Evolutionary conservation across 2,113 vertebrate species (phyloP).

Genomic region (Micronycteris hirsuta): DNA sequence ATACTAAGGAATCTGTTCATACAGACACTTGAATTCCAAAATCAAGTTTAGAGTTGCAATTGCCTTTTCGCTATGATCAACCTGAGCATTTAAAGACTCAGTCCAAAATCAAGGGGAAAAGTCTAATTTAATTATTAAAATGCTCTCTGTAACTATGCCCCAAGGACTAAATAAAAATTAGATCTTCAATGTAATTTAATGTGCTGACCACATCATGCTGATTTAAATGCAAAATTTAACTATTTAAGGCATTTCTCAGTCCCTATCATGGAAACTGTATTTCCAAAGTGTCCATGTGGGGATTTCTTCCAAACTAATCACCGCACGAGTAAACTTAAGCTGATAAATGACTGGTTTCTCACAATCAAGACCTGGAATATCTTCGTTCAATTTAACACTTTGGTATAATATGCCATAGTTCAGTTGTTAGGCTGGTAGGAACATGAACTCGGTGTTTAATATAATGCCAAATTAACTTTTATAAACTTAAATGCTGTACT

Average conservation of each 20-base stretch:
- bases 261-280: not conserved
- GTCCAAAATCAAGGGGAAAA: not conserved
- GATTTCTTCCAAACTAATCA: not conserved
- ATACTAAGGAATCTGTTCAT: not conserved
- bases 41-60: not conserved
- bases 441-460: constrained; percentile 50
- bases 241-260: not conserved
- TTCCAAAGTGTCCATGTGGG: not conserved
- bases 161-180: constrained; percentile 22
- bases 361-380: constrained; percentile 29
- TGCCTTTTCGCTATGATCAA: not conserved
- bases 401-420: constrained; percentile 25
- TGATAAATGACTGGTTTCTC: constrained; percentile 28
- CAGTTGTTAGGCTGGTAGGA: constrained; percentile 6
- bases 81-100: not conserved
- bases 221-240: constrained; percentile 4
- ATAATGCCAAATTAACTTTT: constrained; percentile 60
- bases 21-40: not conserved
- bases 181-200: constrained; percentile 19
- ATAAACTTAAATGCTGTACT: constrained; percentile 50
- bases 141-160: not conserved
- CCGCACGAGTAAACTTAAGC: constrained; percentile 13
- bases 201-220: not conserved
- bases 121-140: constrained; percentile 24
- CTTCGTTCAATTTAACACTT: constrained; percentile 36